These are phyloP conservation scores for Ectemnius cavifrons DNA, from an alignment of 2,888 invertebrate species.

Conservation along the genomic window DNA sequence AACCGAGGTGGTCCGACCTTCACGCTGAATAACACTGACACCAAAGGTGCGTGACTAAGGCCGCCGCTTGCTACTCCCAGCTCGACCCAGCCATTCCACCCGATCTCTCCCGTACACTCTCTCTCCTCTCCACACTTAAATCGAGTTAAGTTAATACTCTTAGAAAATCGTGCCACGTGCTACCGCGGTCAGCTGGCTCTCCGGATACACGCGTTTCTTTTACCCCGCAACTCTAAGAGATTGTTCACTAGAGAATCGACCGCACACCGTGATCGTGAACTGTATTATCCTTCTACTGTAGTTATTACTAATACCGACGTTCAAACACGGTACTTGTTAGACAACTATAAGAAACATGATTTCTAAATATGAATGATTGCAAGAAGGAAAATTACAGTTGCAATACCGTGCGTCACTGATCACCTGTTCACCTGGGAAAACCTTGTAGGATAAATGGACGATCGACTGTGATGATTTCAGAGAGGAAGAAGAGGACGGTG, in stretches of 20 bases:
- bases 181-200: constrained; percentile 6
- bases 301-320: too few relatives aligned
- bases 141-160: constrained; percentile 65
- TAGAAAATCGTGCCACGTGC: constrained; percentile 43
- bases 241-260: too few relatives aligned
- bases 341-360: too few relatives aligned
- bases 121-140: constrained; percentile 37
- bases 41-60: constrained; percentile 31
- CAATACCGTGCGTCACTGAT: too few relatives aligned
- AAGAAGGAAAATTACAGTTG: too few relatives aligned
- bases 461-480: constrained; percentile 2
- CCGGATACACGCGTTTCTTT: neutral
- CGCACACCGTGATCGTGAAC: too few relatives aligned
- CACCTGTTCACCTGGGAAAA: neutral
- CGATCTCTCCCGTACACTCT: constrained; percentile 6
- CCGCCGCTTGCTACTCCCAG: constrained; percentile 8
- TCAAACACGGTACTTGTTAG: too few relatives aligned
- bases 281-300: too few relatives aligned
- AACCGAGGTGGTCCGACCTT: constrained; percentile 34
- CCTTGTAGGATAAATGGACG: neutral
- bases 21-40: constrained; percentile 45
- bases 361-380: too few relatives aligned
- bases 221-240: too few relatives aligned
- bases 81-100: constrained; percentile 12
- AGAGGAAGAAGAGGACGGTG: neutral